Evolutionary conservation across 2,888 invertebrate species (phyloP).

Genomic region (Hemistola chrysoprasaria): DNA sequence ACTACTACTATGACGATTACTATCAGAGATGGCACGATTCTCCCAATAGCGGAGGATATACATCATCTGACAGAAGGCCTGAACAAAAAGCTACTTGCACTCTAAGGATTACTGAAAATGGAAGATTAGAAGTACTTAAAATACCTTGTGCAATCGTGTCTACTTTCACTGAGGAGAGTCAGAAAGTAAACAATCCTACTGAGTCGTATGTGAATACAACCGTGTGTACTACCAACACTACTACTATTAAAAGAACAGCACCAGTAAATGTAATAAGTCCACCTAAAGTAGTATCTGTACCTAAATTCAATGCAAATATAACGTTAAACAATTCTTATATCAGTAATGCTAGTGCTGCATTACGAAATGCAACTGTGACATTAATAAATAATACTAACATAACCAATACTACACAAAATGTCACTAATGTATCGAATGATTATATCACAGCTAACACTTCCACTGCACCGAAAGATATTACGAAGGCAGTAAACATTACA

Average conservation of each 20-base stretch:
- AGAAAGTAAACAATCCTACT: conserved; percentile 31
- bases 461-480: too few species aligned
- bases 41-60: conserved; percentile 24
- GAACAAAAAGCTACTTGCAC: conserved; percentile 54
- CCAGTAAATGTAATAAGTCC: neutral
- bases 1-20: conserved; percentile 70
- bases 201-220: conserved; percentile 44
- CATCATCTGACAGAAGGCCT: conserved; percentile 33
- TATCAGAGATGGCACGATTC: conserved; percentile 53
- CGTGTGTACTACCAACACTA: conserved; percentile 53
- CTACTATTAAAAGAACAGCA: conserved; percentile 19
- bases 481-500: too few species aligned
- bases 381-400: too few species aligned
- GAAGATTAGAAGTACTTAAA: conserved; percentile 48
- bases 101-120: conserved; percentile 59
- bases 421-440: neutral
- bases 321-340: too few species aligned
- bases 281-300: neutral
- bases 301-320: too few species aligned
- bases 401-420: neutral
- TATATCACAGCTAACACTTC: too few species aligned
- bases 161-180: conserved; percentile 61
- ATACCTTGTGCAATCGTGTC: conserved; percentile 75
- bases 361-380: too few species aligned
- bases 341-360: too few species aligned